Base-by-base conservation (phyloP, 1,140 invertebrate genomes). In the Drosophila pachea region DNA sequence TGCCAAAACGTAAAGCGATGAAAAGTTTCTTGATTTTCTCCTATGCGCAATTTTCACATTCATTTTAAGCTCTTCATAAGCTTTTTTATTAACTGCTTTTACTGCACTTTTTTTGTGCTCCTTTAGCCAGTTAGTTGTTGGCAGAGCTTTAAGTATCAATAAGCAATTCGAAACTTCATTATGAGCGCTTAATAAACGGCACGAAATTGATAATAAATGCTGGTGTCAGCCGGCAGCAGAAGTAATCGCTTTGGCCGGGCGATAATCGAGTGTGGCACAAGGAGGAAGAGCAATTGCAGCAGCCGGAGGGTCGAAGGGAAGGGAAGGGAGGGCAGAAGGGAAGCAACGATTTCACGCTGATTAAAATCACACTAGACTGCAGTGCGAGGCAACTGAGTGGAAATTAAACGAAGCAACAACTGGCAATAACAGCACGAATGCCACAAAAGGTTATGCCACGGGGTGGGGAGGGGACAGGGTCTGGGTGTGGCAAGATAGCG, bases 271-370 rank as follows among this genome's bases (percentile, higher is more conserved):
- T 43, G 2, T 14, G 40, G 40, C n/a, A 22, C 22, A 22, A 42
- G 40, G 40, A 42, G 40, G 11, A 5, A 42, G 11, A 40, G 38
- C 7, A 40, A n/a, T 5, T 11, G 38, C 8, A 11, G 9, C 8
- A 40, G 38, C 2, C 4, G 9, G 2, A 40, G 8, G 2, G 4
- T 2, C 1, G 12, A 11, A 14, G 11, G 2, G 4, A n/a, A 6
- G n/a, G n/a, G 11, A 4, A 6, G 45, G 9, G n/a, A 22, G 11
- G 58, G 55, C 5, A 33, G 50, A 12, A 48, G 14, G 65, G 73
- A 74, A 74, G 83, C 78, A 75, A 66, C 74, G 72, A 69, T 78
- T 72, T 61, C 61, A 68, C 59, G 62, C 78, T 82, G 78, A 82
- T 82, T 82, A 82, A 82, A 82, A 83, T 82, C 78, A 61, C 68